Evolutionary conservation across 1,140 invertebrate species (phyloP), one percentile per base, ranked within the genome.

Genomic region (Drosophila tani): DNA sequence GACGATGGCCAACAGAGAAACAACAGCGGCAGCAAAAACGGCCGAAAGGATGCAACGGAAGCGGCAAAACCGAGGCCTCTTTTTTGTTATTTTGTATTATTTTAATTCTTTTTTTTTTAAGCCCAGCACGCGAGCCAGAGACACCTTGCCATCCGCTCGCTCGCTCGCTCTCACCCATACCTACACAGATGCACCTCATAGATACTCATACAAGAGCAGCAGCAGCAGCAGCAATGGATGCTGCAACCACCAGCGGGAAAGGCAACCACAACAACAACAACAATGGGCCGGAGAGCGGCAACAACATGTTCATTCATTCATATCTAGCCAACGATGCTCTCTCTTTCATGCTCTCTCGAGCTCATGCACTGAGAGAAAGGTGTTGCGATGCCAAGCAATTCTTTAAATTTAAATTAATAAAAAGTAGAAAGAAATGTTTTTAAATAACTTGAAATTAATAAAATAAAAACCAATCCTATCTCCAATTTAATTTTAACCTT

Each of bases 41-140:
- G 68, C 56, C 76, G 43, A 82, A 90, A 90, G 87, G 82, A 86
- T 82, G 86, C 82, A 76, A 74, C 64, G 62, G 77, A 64, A 80
- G 68, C 76, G 62, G 62, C 77, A 65, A 65, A 58, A 64, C 59
- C 66, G 53, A 60, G 24, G 55, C 19, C 27, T 57, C 29, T 53
- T 70, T 67, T 67, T 69, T 53, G 46, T 67, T 43, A 67, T 69
- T 67, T 69, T 69, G 62, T 69, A 40, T 47, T 66, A 41, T 51
- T 69, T 70, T 67, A 53, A 43, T 69, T 67, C 7, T 27, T 40
- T 19, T 19, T 53, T 43, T 56, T 32, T 27, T 64, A 66, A 80
- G 81, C 70, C 75, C 70, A 85, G 82, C 82, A 85, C 82, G 82
- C 82, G 82, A 83, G 73, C 58, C 59, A 71, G 64, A 81, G 75